Base-by-base conservation (phyloP, 2,888 invertebrate genomes). In the Papilio protenor region DNA sequence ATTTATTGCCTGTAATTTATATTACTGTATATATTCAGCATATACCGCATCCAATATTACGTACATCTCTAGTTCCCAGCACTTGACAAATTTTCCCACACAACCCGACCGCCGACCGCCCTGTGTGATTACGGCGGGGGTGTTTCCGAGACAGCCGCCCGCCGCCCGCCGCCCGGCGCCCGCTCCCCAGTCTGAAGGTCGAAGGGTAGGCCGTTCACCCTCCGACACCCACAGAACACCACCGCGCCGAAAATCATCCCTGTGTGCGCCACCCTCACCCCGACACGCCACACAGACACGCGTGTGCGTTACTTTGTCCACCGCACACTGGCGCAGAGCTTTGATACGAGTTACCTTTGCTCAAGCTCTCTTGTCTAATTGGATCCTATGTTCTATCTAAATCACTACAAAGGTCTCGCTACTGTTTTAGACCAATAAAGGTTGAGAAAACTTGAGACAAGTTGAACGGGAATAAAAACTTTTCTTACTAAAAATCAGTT, bases 141-240 rank as follows among this genome's bases (percentile, higher is more conserved):
- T 84, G 90, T 89, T 93, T 92, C 92, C 93, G 89, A 91, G 92
- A 92, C 92, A 84, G 84, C 86, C 83, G 81, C 83, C 86, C 86
- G 78, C 82, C 84, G 83, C 84, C 84, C 81, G 82, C 85, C 85
- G 84, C 84, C 86, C 83, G 78, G 82, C 82, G 81, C 83, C 86
- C 86, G 77, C 82, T 84, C 84, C 84, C 84, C 82, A 80, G 94
- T 94, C 94, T 94, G 94, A 94, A 94, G 94, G 94, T 94, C 94
- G 90, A 81, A 82, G 87, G 87, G 87, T 81, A 88, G 92, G 90
- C 85, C 92, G 89, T 92, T 94, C 91, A 94, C 90, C 92, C 91
- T 80, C 83, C 81, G 81, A n/a, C 83, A 77, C 82, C 83, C 83
- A 82, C 82, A 76, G 74, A 79, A 79, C 80, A 79, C 82, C 81